A percentile compares a stretch with the other conserved stretches of the same genome.
Conservation (phyloP, 2,113 vertebrate genomes). For the Excalfactoria chinensis region DNA sequence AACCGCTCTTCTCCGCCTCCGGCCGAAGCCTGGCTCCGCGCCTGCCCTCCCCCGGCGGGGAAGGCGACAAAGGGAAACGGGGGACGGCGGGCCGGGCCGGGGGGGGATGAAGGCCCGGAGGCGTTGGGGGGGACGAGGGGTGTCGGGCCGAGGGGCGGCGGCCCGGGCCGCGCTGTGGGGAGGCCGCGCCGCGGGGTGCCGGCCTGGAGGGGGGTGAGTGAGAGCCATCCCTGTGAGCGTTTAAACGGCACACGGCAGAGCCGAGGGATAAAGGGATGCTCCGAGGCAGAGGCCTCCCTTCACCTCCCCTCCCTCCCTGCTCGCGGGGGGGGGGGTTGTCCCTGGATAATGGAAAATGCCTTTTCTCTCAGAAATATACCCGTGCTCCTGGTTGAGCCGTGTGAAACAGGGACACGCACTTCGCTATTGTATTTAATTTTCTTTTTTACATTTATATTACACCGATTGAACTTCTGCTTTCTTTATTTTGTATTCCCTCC, state of each 20-base stretch:
- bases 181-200: background rate
- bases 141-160: background rate
- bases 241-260: background rate
- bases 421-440: background rate
- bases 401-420: background rate
- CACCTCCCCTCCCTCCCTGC: too few relatives aligned
- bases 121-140: background rate
- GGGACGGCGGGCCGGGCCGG: background rate
- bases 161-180: background rate
- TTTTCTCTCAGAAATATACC: background rate
- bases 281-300: background rate
- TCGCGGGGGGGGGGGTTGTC: background rate
- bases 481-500: background rate
- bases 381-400: background rate
- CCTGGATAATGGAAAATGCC: background rate
- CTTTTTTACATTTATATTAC: background rate
- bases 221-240: background rate
- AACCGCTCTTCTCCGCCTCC: background rate
- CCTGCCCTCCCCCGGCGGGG: background rate
- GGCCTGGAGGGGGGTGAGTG: too few relatives aligned
- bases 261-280: background rate
- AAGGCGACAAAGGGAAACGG: background rate
- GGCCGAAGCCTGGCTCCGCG: background rate
- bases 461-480: background rate
- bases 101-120: background rate